Base-by-base conservation (phyloP, 2,888 invertebrate species). In the Dasysyrphus tricinctus region DNA sequence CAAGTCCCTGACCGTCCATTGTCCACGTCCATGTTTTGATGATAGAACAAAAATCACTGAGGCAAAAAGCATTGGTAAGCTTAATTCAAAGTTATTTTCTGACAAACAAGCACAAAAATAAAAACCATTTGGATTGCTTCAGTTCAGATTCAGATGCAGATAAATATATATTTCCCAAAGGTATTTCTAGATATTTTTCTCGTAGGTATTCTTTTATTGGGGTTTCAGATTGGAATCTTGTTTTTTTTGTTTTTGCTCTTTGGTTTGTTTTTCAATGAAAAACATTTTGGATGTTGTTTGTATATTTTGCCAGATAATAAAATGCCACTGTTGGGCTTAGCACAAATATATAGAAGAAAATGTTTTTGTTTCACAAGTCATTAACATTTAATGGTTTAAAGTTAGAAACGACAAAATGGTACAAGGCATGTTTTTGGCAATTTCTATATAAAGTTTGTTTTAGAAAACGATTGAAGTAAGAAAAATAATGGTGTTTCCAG, bases 291-390 rank as follows among this genome's bases (percentile, higher is more conserved):
- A 80, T 54, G 51, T 29, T 75, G 29, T n/a, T n/a, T n/a, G n/a
- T n/a, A n/a, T 69, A 75, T 59, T 75, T 76, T 61, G 75, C 69
- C 69, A 44, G 76, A 76, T 80, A 80, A 70, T 75, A 75, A 80
- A 80, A 69, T 59, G 42, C 9, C n/a, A 49, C 65, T 59, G 44
- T 51, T 75, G 51, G 51, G 24, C 34, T 61, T 44, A 24, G 24
- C 24, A 2, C 3, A 24, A 3, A 24, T 24, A 24, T 24, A 24
- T 24, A 19, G 24, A 61, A 51, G 19, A 70, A 67, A 67, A 49
- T 67, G 49, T 29, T 49, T 47, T 67, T 61, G 61, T 14, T 63
- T 70, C 70, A 16, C 44, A 42, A 63, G 54, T 54, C 63, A 78
- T 72, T 78, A 78, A 78, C 61, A 78, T 78, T 78, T 70, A 44